Evolutionary conservation across 2,888 invertebrate species (phyloP), one percentile per base, ranked within the genome.

Genomic region (Campoplex nolae): DNA sequence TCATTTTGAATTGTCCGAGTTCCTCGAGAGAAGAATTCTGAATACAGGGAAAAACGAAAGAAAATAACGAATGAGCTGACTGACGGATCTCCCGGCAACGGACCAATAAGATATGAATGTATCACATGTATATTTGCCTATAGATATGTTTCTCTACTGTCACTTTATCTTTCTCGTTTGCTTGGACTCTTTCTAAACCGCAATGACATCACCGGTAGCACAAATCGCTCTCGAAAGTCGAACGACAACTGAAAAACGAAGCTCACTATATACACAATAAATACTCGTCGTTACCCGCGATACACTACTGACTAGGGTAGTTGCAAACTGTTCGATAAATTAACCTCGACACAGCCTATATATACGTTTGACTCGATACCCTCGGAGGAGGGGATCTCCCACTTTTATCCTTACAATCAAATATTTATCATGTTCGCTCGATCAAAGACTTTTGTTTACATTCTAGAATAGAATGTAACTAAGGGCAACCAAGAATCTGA

Each of bases 311-410:
- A 85, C 88, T 88, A 87, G 89, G 87, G 88, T 88, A 88, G 89
- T 89, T 86, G 86, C 67, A 38, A 81, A 76, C 77, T 84, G 88
- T 88, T 89, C 88, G 86, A 89, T 88, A 89, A 88, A 86, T 84
- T 88, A 88, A 88, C 88, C 86, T 86, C 84, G 73, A 38, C 62
- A 32, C 62, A 62, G 16, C 32, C 62, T 62, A 32, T 51, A 51
- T 13, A 32, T 62, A 62, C 62, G 6, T 62, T 62, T 62, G 62
- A 16, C 62, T 32, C 62, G 62, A 62, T 62, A 28, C 62, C 62
- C 32, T 16, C 32, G 32, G 62, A 32, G 62, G 32, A 58, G 32
- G 62, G 62, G 62, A 58, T 16, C 32, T 32, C 62, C 62, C 32
- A 62, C 62, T 62, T 62, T 62, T 16, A 32, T 62, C 62, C 3